Conservation (phyloP, 2,113 vertebrate species). For the Colaptes auratus region DNA sequence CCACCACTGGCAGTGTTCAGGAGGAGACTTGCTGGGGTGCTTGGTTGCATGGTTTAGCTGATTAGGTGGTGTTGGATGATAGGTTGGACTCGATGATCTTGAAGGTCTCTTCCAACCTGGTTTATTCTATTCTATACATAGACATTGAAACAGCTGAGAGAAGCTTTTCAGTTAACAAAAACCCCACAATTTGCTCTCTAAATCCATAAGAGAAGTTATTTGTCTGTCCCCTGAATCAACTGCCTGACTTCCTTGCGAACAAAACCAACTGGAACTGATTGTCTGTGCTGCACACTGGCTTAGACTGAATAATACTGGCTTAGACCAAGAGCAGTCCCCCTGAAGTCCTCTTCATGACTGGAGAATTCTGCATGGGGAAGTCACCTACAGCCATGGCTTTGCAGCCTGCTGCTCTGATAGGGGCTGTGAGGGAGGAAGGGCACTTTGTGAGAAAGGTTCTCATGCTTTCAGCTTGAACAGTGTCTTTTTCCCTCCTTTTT, state of each 20-base stretch:
- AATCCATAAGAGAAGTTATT: background rate
- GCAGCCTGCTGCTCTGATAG: background rate
- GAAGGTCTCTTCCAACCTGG: too few relatives aligned
- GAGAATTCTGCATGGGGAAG: background rate
- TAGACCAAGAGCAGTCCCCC: background rate
- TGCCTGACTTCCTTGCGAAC: background rate
- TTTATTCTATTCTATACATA: too few relatives aligned
- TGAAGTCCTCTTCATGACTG: background rate
- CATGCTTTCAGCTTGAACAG: background rate
- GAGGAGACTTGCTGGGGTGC: too few relatives aligned
- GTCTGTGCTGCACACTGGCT: background rate
- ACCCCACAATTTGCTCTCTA: background rate
- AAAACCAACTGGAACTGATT: background rate
- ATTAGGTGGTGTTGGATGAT: too few relatives aligned
- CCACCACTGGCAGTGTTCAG: too few relatives aligned
- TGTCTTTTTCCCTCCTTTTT: background rate
- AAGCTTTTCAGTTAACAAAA: background rate
- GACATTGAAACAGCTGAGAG: background rate
- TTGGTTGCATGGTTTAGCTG: too few relatives aligned
- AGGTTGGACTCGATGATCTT: too few relatives aligned
- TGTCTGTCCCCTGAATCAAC: background rate
- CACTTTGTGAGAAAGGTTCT: constrained; percentile 3
- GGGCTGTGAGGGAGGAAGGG: background rate
- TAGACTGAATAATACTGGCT: background rate
- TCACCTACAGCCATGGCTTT: background rate